Evolutionary conservation across 2,797 vertebrate species (phyloP), one percentile per base, ranked within the genome.

Genomic region (Pseudochirops corinnae): DNA sequence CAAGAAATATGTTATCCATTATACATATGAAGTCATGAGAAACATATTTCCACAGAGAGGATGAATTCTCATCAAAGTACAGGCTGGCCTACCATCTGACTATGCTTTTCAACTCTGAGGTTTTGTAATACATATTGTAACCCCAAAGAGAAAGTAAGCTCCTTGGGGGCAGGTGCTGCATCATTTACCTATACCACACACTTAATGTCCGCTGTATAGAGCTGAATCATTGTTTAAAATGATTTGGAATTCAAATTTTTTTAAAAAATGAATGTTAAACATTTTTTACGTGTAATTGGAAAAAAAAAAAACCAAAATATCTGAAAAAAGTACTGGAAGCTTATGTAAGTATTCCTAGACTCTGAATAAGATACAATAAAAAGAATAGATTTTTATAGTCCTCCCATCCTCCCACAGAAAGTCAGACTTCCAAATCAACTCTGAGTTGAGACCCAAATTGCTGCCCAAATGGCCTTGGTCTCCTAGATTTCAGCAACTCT

Each of bases 301-400:
- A 58, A 67, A 62, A 62, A 62, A 62, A 13, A 46, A 46, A 46
- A 7, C 55, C 29, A 13, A 31, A 62, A 62, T 33, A 33, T 60
- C 12, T 96, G 95, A 92, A 97, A 55, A 97, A 58, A 67, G 95
- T 82, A 55, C 57, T 94, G 94, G 29, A 96, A 95, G 90, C 93
- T 96, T 97, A 92, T 82, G 95, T 91, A 96, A 0, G 0, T 95
- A 93, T 93, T 97, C 57, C 3, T 62, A 94, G 18, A 92, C 55
- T 93, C 91, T 67, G 91, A 96, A 95, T 96, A 95, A 91, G 55
- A 11, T n/a, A 95, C 74, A 95, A 94, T 95, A 94, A 97, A 97
- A 95, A 82, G 91, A 95, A 33, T 82, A 46, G n/a, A 55, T 55
- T 94, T 95, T 96, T 55, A 55, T 55, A 16, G 1, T 13, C 12